phyloP scores from a whole-genome alignment of 2,888 invertebrate species.

The Elegia similella region DNA sequence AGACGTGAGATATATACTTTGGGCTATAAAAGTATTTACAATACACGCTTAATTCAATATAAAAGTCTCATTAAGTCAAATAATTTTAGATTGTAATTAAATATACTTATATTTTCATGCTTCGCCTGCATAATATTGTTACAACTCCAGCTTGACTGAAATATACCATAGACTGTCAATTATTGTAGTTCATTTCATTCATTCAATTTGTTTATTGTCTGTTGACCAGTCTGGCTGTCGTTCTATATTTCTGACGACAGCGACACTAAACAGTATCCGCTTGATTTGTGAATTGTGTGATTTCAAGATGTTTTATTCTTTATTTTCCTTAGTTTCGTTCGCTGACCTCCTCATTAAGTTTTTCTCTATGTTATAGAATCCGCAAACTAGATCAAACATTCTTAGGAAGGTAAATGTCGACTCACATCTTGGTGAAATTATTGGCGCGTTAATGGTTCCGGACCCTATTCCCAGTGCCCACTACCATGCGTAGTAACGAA shows the following conservation, averaged over 20 bases:
- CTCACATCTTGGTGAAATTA: constrained; percentile 45
- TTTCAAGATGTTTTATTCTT: constrained; percentile 41
- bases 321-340: constrained; percentile 24
- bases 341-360: constrained; percentile 25
- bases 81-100: too few relatives aligned
- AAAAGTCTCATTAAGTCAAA: too few relatives aligned
- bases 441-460: constrained; percentile 57
- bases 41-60: too few relatives aligned
- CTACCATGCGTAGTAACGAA: constrained; percentile 31
- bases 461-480: constrained; percentile 33
- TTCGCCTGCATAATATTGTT: too few relatives aligned
- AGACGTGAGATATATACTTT: too few relatives aligned
- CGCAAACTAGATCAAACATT: constrained; percentile 45
- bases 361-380: constrained; percentile 32
- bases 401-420: constrained; percentile 55
- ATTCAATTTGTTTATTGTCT: constrained; percentile 20
- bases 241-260: constrained; percentile 14
- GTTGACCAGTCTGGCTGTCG: constrained; percentile 35
- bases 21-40: too few relatives aligned
- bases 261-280: constrained; percentile 24
- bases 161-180: neutral
- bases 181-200: neutral
- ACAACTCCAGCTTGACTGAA: neutral
- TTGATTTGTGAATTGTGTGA: constrained; percentile 40
- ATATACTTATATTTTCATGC: too few relatives aligned